These are phyloP conservation scores for Therioaphis trifolii DNA, from an alignment of 2,888 invertebrate genomes.

Conservation along the genomic window DNA sequence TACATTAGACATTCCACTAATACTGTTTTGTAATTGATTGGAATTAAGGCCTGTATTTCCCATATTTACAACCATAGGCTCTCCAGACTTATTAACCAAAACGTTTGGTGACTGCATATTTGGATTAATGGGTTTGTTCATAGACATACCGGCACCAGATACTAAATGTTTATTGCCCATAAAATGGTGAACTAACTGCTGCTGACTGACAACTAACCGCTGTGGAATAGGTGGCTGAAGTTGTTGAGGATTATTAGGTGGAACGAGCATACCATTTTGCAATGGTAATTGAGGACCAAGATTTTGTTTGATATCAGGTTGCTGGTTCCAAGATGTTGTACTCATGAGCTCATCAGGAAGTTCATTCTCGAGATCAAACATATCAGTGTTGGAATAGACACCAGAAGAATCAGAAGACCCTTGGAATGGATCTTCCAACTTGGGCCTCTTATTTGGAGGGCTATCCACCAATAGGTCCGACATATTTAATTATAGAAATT, in stretches of 20 bases:
- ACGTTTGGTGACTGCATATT: slow-evolving; percentile 84
- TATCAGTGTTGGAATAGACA: slow-evolving; percentile 79
- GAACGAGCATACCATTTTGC: slow-evolving; percentile 71
- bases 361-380: slow-evolving; percentile 91
- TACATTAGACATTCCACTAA: slow-evolving; percentile 56
- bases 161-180: slow-evolving; percentile 78
- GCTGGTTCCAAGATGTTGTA: slow-evolving; percentile 77
- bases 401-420: slow-evolving; percentile 84
- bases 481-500: slow-evolving; percentile 72
- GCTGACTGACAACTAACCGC: slow-evolving; percentile 65
- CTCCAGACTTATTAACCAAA: slow-evolving; percentile 74
- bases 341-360: slow-evolving; percentile 90
- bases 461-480: slow-evolving; percentile 95
- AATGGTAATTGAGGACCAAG: slow-evolving; percentile 76
- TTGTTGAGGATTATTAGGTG: slow-evolving; percentile 68
- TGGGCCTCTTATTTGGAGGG: slow-evolving; percentile 95
- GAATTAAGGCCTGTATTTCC: slow-evolving; percentile 56
- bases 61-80: slow-evolving; percentile 72
- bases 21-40: slow-evolving; percentile 58
- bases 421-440: slow-evolving; percentile 86
- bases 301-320: slow-evolving; percentile 84
- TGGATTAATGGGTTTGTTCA: slow-evolving; percentile 65
- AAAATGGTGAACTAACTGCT: slow-evolving; percentile 63
- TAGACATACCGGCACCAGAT: slow-evolving; percentile 75
- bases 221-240: slow-evolving; percentile 63